These are phyloP conservation scores for Echinometra lucunter DNA, from an alignment of 53 echinoderm and acorn worm species.

Conservation along the genomic window DNA sequence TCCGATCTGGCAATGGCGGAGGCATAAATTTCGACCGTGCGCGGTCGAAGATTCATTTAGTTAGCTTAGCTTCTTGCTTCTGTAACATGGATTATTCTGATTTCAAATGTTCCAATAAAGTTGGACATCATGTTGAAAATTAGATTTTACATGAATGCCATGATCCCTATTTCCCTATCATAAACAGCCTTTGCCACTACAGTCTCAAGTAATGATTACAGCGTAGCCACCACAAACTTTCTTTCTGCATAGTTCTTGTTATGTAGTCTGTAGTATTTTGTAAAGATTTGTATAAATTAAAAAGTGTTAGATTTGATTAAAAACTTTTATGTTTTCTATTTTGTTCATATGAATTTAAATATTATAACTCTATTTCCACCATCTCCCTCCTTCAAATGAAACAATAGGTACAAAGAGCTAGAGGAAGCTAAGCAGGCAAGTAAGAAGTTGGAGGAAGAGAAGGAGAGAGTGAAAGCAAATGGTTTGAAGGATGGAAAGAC, in stretches of 20 bases:
- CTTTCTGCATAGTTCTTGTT: neutral
- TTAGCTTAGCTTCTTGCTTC: too few relatives aligned
- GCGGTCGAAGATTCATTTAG: too few relatives aligned
- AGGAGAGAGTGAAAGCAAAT: conserved; percentile 35
- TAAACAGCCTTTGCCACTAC: neutral
- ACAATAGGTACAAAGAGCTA: conserved; percentile 46
- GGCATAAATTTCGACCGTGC: too few relatives aligned
- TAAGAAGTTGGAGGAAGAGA: conserved; percentile 62
- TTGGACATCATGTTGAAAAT: neutral
- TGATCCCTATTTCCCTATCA: neutral
- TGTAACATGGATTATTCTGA: neutral
- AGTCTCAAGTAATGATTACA: neutral
- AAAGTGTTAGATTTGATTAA: neutral
- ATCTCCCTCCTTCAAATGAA: neutral
- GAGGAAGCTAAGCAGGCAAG: conserved; percentile 60
- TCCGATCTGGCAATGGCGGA: too few relatives aligned
- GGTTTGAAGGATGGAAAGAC: conserved; percentile 34
- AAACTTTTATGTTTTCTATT: neutral
- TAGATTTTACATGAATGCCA: neutral
- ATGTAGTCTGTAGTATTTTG: too few relatives aligned
- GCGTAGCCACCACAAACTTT: neutral
- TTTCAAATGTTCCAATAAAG: neutral
- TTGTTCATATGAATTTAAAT: neutral
- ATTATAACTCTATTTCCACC: too few relatives aligned
- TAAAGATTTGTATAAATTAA: neutral